These are phyloP conservation scores for Ruditapes philippinarum DNA, from an alignment of 1,140 invertebrate genomes.

Conservation along the genomic window DNA sequence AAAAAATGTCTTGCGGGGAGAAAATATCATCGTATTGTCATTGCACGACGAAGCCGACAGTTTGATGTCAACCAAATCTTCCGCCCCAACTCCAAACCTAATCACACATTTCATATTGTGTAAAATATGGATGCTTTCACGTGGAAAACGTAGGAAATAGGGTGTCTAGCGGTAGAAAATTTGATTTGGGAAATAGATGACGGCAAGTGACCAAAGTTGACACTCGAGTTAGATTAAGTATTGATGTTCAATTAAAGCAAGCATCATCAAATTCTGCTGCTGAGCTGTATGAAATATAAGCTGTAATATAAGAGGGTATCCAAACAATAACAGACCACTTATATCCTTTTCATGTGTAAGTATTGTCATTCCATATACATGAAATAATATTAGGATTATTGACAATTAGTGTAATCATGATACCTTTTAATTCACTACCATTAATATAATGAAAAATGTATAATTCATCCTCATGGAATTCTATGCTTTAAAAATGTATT, in stretches of 20 bases:
- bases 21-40: constrained; percentile 47
- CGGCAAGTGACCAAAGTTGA: constrained; percentile 57
- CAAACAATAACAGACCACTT: too few relatives aligned
- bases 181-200: constrained; percentile 66
- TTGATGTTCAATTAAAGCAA: constrained; percentile 38
- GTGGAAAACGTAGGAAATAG: constrained; percentile 67
- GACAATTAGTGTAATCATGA: too few relatives aligned
- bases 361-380: too few relatives aligned
- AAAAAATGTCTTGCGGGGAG: neutral
- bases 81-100: constrained; percentile 38
- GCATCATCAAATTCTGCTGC: neutral
- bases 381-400: too few relatives aligned
- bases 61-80: constrained; percentile 47
- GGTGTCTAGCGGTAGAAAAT: constrained; percentile 66
- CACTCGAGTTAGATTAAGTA: constrained; percentile 54
- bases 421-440: too few relatives aligned
- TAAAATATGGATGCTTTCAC: constrained; percentile 30
- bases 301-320: too few relatives aligned
- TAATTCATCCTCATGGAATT: too few relatives aligned
- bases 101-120: constrained; percentile 48
- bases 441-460: too few relatives aligned
- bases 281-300: neutral
- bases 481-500: too few relatives aligned
- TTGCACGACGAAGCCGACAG: neutral
- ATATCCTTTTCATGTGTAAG: too few relatives aligned